Evolutionary conservation across 2,797 vertebrate species (phyloP).

Genomic region (Erethizon dorsatum): DNA sequence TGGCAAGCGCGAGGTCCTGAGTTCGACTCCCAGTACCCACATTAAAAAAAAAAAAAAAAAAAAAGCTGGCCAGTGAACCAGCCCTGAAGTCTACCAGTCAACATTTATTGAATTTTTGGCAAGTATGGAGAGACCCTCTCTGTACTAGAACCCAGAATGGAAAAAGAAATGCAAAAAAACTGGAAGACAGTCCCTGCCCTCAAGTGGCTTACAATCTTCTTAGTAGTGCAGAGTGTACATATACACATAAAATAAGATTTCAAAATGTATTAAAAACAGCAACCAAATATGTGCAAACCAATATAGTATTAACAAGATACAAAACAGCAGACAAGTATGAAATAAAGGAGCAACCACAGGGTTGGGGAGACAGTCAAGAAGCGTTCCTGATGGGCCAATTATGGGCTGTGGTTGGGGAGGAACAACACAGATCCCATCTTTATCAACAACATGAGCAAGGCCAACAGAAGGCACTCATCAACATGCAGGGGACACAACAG

Average conservation of each 20-base stretch:
- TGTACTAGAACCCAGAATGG: constrained; percentile 1
- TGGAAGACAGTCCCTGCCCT: constrained; percentile 58
- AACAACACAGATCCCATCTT: neutral
- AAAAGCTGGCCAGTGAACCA: neutral
- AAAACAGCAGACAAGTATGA: constrained; percentile 35
- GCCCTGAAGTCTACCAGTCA: constrained; percentile 6
- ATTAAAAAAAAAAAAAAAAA: no score
- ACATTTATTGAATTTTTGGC: constrained; percentile 60
- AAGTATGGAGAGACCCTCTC: constrained; percentile 19
- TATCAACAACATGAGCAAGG: neutral
- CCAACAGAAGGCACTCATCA: neutral
- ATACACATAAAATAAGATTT: neutral
- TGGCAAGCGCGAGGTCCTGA: no score
- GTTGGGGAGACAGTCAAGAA: neutral
- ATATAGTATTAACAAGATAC: constrained; percentile 59
- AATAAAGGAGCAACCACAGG: neutral
- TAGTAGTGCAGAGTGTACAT: neutral
- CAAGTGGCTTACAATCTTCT: constrained; percentile 72
- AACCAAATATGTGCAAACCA: constrained; percentile 50
- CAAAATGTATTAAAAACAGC: constrained; percentile 62
- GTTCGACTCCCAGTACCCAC: no score
- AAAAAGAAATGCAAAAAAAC: constrained; percentile 53
- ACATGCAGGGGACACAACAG: neutral
- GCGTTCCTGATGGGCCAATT: neutral
- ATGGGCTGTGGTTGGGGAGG: neutral